Evolutionary conservation across 2,888 invertebrate species (phyloP).

Genomic region (Carabus problematicus): DNA sequence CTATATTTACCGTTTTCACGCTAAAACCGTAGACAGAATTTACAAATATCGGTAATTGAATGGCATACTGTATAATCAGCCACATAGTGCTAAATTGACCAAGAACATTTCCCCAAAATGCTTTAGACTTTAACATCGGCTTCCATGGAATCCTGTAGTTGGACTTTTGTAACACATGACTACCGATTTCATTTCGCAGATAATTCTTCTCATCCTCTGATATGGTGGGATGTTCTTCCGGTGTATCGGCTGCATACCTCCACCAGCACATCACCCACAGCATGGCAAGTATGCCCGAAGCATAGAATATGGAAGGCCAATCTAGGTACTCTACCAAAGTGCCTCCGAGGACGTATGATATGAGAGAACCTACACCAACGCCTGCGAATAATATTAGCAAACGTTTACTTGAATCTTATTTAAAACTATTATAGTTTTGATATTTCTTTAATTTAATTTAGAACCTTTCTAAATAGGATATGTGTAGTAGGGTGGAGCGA

Average conservation of each 20-base stretch:
- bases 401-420: neutral
- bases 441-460: too few species aligned
- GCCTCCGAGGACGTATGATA: constrained; percentile 21
- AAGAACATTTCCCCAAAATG: constrained; percentile 47
- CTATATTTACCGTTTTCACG: constrained; percentile 45
- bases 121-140: constrained; percentile 44
- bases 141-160: constrained; percentile 45
- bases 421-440: neutral
- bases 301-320: constrained; percentile 23
- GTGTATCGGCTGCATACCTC: neutral
- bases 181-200: constrained; percentile 42
- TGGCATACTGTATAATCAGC: constrained; percentile 45
- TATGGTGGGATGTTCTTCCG: constrained; percentile 51
- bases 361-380: constrained; percentile 9
- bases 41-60: constrained; percentile 47
- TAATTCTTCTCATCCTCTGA: constrained; percentile 49
- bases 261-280: constrained; percentile 13
- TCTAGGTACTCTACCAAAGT: constrained; percentile 18
- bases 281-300: constrained; percentile 12
- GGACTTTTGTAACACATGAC: neutral
- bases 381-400: too few species aligned
- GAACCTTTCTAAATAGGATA: too few species aligned
- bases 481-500: too few species aligned
- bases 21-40: constrained; percentile 44
- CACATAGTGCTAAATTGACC: constrained; percentile 47